phyloP scores from a whole-genome alignment of 2,113 vertebrate genomes.

The Herpailurus yagouaroundi region DNA sequence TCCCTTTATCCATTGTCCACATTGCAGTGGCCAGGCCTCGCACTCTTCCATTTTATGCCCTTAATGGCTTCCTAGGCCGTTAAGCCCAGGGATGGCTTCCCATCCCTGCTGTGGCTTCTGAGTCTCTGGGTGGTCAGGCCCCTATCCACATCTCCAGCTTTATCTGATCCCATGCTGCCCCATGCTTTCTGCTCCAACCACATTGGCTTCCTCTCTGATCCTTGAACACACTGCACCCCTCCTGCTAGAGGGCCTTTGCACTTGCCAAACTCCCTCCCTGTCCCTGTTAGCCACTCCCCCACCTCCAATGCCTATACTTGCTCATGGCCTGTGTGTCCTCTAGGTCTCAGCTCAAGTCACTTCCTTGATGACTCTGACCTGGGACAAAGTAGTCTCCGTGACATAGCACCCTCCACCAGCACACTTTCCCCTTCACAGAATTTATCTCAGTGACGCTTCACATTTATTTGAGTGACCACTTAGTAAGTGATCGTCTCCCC shows the following conservation, averaged over 20 bases:
- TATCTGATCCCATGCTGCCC: background rate
- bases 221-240: background rate
- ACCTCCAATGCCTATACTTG: background rate
- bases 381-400: background rate
- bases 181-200: background rate
- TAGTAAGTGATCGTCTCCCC: background rate
- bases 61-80: background rate
- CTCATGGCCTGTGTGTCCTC: background rate
- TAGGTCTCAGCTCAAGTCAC: background rate
- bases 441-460: background rate
- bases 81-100: too few species aligned
- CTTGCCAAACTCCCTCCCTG: background rate
- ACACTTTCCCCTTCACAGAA: background rate
- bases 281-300: background rate
- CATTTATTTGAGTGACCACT: background rate
- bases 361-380: background rate
- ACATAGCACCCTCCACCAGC: background rate
- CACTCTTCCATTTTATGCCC: background rate
- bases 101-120: background rate
- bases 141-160: background rate
- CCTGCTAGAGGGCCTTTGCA: background rate
- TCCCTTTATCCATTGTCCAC: background rate
- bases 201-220: background rate
- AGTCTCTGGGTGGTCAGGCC: background rate
- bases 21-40: fast-evolving